Base-by-base conservation (phyloP, 2,888 invertebrate species). In the Torymus tubicola region DNA sequence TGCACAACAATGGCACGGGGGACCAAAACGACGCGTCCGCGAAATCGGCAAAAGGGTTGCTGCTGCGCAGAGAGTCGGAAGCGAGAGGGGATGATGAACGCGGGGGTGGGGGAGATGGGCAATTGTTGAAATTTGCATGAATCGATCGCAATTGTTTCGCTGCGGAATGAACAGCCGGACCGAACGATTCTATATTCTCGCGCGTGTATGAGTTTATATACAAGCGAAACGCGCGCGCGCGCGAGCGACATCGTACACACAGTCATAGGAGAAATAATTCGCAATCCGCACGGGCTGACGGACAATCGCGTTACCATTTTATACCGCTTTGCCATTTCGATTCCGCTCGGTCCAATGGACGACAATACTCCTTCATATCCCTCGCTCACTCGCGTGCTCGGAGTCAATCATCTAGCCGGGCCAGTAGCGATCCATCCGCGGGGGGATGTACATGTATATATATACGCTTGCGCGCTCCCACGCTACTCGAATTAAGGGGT, bases 61-160 rank as follows among this genome's bases (percentile, higher is more conserved):
- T 42, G 42, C 42, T 42, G 42, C 84, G 83, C 78, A 80, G 80
- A 78, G 83, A 79, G 80, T 13, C 50, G 52, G 55, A 71, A 78
- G 31, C 52, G 69, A 70, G 71, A 57, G 68, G 64, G 42, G n/a
- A n/a, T 42, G 8, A 8, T 21, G 21, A 21, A 2, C 21, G 83
- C 55, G 64, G 67, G 68, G 81, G 2, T 79, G 74, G 84, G 74
- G 84, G 42, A 42, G 84, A 81, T 84, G 83, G 84, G 82, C 87
- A 88, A 89, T 90, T 89, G 89, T 88, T 86, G 86, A 87, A 88
- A 90, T 90, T 89, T 89, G 87, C 89, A 90, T 88, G 89, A 89
- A 89, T 89, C 90, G 89, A 90, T 89, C 88, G 87, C 87, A 89
- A 90, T 89, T 89, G 88, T 89, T 89, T 87, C 86, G 86, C 85